A percentile compares a stretch with the other conserved stretches of the same genome.
Conservation (phyloP, 2,888 invertebrate genomes). For the Ditylenchus weischeri region DNA sequence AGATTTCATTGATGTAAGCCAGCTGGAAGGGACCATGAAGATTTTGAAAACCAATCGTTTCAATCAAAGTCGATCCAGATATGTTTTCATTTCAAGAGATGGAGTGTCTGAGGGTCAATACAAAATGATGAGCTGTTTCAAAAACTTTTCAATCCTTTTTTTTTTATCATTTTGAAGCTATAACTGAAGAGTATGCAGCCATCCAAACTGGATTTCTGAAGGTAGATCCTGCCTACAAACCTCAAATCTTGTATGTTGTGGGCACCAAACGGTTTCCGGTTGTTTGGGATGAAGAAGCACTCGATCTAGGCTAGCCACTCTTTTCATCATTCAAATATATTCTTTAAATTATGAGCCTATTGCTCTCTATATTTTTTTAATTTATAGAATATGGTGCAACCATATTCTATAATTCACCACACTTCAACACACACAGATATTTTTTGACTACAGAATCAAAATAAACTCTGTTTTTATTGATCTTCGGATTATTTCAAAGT, state of each 20-base stretch:
- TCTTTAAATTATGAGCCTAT: no score
- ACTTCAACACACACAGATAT: no score
- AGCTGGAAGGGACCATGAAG: slow-evolving; percentile 17
- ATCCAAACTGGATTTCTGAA: not conserved
- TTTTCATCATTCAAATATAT: no score
- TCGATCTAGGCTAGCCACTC: no score
- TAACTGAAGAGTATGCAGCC: not conserved
- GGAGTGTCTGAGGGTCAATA: slow-evolving; percentile 24
- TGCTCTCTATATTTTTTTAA: no score
- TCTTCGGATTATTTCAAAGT: no score
- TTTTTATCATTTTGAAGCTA: not conserved
- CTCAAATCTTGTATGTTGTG: not conserved
- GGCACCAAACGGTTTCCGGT: not conserved
- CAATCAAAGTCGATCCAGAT: slow-evolving; percentile 16
- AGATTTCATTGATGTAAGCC: slow-evolving; percentile 21
- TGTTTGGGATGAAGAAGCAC: not conserved
- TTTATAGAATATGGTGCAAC: no score
- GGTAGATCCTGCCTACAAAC: not conserved
- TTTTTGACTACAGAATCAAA: no score
- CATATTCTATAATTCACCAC: no score
- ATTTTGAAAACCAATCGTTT: slow-evolving; percentile 15
- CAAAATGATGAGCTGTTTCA: slow-evolving; percentile 17
- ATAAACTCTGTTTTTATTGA: no score
- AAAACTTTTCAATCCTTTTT: not conserved
- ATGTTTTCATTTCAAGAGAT: slow-evolving; percentile 17